Evolutionary conservation across 2,888 invertebrate genomes (phyloP), one percentile per base, ranked within the genome.

Genomic region (Tetanocera ferruginea): DNA sequence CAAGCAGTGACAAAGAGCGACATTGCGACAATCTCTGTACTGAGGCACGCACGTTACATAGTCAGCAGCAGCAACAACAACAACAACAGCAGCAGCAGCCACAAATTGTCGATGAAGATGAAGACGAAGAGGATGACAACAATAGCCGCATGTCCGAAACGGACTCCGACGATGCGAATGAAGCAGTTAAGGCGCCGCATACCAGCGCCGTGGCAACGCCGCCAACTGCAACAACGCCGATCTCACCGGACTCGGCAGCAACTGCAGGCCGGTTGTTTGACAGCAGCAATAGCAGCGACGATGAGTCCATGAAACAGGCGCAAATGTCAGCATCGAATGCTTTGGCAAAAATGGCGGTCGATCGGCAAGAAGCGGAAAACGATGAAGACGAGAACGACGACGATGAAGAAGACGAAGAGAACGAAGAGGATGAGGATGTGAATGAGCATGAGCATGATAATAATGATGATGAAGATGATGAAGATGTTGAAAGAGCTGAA

Each of bases 241-340:
- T 85, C 77, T 87, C 87, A n/a, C 87, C 87, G 1, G 87, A 88
- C 64, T 87, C 88, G 62, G 87, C 86, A 34, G 87, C 87, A 79
- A 86, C 85, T 71, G 87, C 87, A 8, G 88, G 87, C 3, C 88
- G 87, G 81, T 83, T 87, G 80, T 88, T 88, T 78, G 88, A 87
- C 77, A 88, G 86, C 84, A 88, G 88, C 84, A 87, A 86, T 80
- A 88, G 88, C 82, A 88, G 87, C 83, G 87, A 87, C 72, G 88
- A 83, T 72, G 83, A 82, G 23, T 85, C 85, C 23, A 85, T 87
- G 87, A 87, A 87, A 60, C 85, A 88, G 81, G 85, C 88, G 19
- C 87, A 88, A 80, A 83, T 87, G 83, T 86, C 87, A 25, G 87
- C 87, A 23, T 84, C 86, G 2, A 83, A 88, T 76, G 87, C 86